Base-by-base conservation (phyloP, 2,113 vertebrate genomes). In the Hippolais icterina region DNA sequence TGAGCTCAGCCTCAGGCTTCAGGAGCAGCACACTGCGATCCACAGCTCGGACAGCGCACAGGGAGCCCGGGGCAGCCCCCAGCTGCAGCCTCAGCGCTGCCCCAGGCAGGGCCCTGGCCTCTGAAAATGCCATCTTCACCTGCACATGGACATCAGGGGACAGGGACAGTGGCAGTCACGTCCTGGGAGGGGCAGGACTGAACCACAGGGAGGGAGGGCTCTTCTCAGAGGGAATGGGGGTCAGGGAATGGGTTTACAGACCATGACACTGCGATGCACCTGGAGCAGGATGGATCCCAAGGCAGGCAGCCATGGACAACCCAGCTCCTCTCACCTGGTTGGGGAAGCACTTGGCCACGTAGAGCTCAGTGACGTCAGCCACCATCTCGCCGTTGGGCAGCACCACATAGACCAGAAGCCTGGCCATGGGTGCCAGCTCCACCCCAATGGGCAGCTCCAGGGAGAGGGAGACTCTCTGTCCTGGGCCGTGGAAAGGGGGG, bases 21-120 rank as follows among this genome's bases (percentile, higher is more conserved):
- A 98, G 74, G 49, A 99, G 97, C 57, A 97, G 96, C 54, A 99
- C 97, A 0, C 99, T 99, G 89, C 98, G 95, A 91, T 99, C 99
- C 44, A 99, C 94, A 0, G 97, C 98, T 9, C 97, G 97, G 49
- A 98, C 5, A 0, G 98, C 98, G 11, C 99, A 99, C 77, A 99
- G 96, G 54, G 99, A 99, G 15, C 98, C 90, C 0, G 98, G 97
- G 29, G 95, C 91, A 9, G 99, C 98, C 27, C 39, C 95, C 41
- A 99, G 42, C 68, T 95, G 71, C 52, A 99, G 81, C 54, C 19
- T 94, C 81, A 96, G 94, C 0, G 24, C 50, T 1, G 98, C 97
- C 90, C 98, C 98, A 0, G 99, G 98, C 76, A 99, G 97, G 12
- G 98, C 97, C 57, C 95, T 96, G 28, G 93, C 49, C 25, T 97